phyloP scores from a whole-genome alignment of 2,888 invertebrate species.

The Dascillus cervinus region DNA sequence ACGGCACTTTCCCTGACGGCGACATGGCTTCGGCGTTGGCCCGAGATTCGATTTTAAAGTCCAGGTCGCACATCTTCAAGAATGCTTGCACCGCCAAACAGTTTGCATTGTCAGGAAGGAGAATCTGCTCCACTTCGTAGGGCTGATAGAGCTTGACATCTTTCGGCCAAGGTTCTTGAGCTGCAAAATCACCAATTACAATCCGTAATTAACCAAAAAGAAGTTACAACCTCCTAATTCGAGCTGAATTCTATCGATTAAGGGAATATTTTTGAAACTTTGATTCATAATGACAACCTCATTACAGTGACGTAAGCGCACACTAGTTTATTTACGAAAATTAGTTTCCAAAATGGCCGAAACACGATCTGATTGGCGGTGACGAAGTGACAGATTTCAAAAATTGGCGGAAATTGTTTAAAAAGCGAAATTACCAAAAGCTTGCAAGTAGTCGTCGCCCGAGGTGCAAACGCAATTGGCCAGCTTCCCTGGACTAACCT shows the following conservation, averaged over 20 bases:
- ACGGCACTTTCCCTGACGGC: constrained; percentile 87
- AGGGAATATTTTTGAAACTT: constrained; percentile 9
- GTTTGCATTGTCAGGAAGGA: constrained; percentile 89
- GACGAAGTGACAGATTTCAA: no score
- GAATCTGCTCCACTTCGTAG: constrained; percentile 87
- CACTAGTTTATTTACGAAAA: no score
- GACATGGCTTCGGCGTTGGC: constrained; percentile 97
- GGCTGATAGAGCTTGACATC: constrained; percentile 83
- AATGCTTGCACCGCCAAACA: constrained; percentile 90
- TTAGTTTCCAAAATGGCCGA: no score
- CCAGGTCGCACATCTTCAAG: constrained; percentile 84
- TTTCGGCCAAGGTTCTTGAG: constrained; percentile 85
- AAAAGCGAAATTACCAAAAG: no score
- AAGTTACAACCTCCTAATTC: constrained; percentile 23
- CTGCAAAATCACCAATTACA: no score
- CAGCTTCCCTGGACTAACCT: no score
- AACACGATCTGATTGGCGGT: no score
- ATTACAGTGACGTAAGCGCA: constrained; percentile 1
- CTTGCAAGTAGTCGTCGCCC: no score
- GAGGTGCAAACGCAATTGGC: no score
- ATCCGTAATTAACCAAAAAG: no score
- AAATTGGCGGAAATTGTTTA: no score
- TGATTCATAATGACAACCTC: neutral
- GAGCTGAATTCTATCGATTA: constrained; percentile 18
- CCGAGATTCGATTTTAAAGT: constrained; percentile 71